Base-by-base conservation (phyloP, 1,140 invertebrate species). In the Choristoneura fumiferana region DNA sequence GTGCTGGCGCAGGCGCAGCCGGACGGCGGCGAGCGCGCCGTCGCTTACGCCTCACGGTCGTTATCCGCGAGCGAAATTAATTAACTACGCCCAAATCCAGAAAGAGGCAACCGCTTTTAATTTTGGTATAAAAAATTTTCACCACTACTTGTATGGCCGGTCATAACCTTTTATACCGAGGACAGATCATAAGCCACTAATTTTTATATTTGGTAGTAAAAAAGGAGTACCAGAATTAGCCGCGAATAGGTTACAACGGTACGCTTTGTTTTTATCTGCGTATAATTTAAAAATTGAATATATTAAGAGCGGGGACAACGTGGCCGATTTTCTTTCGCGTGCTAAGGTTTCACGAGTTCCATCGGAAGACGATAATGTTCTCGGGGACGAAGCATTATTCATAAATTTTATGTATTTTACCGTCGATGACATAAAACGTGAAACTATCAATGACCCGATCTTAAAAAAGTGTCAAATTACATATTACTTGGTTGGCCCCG, bases 11-110 rank as follows among this genome's bases (percentile, higher is more conserved):
- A 58, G 40, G 5, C 15, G 8, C 39, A 45, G 40, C 40, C 43
- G 1, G 22, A 34, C 22, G 56, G 56, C 40, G 12, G 13, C 8
- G 57, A 72, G 49, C 59, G 62, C 2, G 72, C 63, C 1, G 81
- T 73, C 34, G 60, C 65, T 53, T 84, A 91, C 72, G 80, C 74
- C 40, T 89, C 86, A 57, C 61, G 75, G 56, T 72, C 73, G 17
- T 68, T 90, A 55, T 29, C 59, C 57, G 81, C 91, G 69, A 57
- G 57, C 29, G n/a, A n/a, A n/a, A n/a, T n/a, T n/a, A n/a, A n/a
- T n/a, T n/a, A 83, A 76, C 36, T 91, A 90, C 68, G 58, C 75
- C 49, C 54, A 69, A 37, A 60, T 69, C n/a, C 65, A 69, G 22
- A 59, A 54, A 14, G 65, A 71, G 35, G 68, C 57, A 4, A 56